Conservation (phyloP, 2,113 vertebrate genomes). For the Engystomops pustulosus region DNA sequence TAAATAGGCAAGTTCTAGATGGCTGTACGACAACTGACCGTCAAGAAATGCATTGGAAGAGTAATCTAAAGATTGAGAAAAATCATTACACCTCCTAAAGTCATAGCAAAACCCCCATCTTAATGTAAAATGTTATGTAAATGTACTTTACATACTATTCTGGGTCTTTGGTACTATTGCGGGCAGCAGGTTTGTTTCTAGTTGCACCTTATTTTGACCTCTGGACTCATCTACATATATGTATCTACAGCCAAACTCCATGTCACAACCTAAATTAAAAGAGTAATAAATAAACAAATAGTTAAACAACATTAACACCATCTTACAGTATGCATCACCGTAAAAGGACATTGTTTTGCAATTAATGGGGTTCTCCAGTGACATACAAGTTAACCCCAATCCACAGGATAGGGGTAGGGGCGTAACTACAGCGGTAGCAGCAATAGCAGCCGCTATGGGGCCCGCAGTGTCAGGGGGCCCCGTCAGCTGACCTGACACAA, state of each 20-base stretch:
- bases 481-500: too few relatives aligned
- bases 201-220: not conserved
- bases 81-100: not conserved
- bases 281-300: too few relatives aligned
- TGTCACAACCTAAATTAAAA: not conserved
- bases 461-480: too few relatives aligned
- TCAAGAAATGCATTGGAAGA: not conserved
- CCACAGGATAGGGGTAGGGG: too few relatives aligned
- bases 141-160: conserved; percentile 7
- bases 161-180: not conserved
- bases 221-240: conserved; percentile 42
- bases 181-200: not conserved
- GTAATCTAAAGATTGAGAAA: not conserved
- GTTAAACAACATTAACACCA: too few relatives aligned
- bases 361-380: too few relatives aligned
- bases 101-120: not conserved
- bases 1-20: not conserved
- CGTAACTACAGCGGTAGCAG: too few relatives aligned
- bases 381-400: too few relatives aligned
- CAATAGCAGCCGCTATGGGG: too few relatives aligned
- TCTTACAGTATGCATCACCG: too few relatives aligned
- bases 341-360: too few relatives aligned
- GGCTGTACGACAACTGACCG: not conserved
- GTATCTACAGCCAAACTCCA: conserved; percentile 61
- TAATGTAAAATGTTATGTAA: not conserved